Evolutionary conservation across 2,888 invertebrate genomes (phyloP).

Genomic region (Drosophila demipolita): DNA sequence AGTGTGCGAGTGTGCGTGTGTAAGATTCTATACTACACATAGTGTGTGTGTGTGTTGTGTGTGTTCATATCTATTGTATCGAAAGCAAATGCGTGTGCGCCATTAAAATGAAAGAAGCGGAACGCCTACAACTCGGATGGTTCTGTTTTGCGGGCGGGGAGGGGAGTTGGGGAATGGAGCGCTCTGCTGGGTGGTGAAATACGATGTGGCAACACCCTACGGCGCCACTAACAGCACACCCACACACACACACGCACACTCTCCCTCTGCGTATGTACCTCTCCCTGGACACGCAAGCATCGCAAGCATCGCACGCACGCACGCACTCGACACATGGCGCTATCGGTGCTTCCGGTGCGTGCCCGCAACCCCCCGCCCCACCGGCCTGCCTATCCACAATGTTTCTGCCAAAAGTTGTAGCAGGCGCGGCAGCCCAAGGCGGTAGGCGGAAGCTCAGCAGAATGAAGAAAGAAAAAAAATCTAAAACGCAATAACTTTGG

Average conservation of each 20-base stretch:
- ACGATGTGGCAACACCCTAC: conserved; percentile 82
- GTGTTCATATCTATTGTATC: conserved; percentile 67
- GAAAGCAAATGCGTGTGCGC: conserved; percentile 78
- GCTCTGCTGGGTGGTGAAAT: conserved; percentile 71
- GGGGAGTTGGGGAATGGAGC: conserved; percentile 18
- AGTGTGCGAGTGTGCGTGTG: conserved; percentile 12
- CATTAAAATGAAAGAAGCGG: conserved; percentile 79
- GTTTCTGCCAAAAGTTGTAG: conserved; percentile 38
- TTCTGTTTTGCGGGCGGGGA: background rate
- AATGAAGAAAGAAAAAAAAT: conserved; percentile 47
- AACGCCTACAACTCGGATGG: conserved; percentile 71
- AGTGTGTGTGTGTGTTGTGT: conserved; percentile 25
- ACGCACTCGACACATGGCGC: conserved; percentile 80
- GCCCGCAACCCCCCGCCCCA: conserved; percentile 33
- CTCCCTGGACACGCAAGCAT: conserved; percentile 58
- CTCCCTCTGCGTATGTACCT: conserved; percentile 38
- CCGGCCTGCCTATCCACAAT: background rate
- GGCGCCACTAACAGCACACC: conserved; percentile 60
- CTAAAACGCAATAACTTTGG: conserved; percentile 79
- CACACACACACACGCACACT: conserved; percentile 32
- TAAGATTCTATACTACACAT: conserved; percentile 11
- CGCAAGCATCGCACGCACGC: conserved; percentile 67
- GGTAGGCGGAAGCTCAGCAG: conserved; percentile 43
- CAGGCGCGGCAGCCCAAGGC: conserved; percentile 62
- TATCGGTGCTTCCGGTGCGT: conserved; percentile 81